Conservation (phyloP, 2,888 invertebrate genomes). For the Tryphoninae sp. region DNA sequence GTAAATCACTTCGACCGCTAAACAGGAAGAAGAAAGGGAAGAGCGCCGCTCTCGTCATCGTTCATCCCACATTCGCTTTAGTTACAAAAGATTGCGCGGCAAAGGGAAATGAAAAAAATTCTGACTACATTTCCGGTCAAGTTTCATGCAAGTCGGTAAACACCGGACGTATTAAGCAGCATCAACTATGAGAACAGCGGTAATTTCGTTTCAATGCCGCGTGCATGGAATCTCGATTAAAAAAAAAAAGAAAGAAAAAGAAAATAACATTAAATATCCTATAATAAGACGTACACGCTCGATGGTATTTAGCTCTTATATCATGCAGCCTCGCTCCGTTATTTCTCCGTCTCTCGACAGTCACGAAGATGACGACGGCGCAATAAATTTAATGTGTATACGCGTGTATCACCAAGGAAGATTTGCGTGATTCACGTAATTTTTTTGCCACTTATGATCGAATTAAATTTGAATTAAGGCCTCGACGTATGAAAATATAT, state of each 20-base stretch:
- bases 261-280: slow-evolving; percentile 19
- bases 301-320: slow-evolving; percentile 31
- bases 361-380: slow-evolving; percentile 40
- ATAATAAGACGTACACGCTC: slow-evolving; percentile 43
- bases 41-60: slow-evolving; percentile 20
- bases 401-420: slow-evolving; percentile 25
- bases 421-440: slow-evolving; percentile 38
- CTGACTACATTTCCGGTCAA: slow-evolving; percentile 23
- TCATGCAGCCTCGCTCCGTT: slow-evolving; percentile 38
- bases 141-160: slow-evolving; percentile 18
- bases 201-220: slow-evolving; percentile 50
- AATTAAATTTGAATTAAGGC: slow-evolving; percentile 49
- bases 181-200: slow-evolving; percentile 29
- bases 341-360: slow-evolving; percentile 38
- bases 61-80: background rate
- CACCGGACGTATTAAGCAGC: slow-evolving; percentile 30
- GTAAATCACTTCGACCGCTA: slow-evolving; percentile 12
- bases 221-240: slow-evolving; percentile 29
- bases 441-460: slow-evolving; percentile 4
- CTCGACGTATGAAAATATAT: background rate
- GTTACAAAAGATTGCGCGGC: background rate
- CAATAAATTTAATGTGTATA: slow-evolving; percentile 36
- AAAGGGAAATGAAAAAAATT: background rate
- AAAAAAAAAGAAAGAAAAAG: slow-evolving; percentile 37
- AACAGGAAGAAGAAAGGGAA: slow-evolving; percentile 47